These are phyloP conservation scores for Scaptomyza pallida DNA, from an alignment of 1,140 invertebrate species.

Conservation along the genomic window DNA sequence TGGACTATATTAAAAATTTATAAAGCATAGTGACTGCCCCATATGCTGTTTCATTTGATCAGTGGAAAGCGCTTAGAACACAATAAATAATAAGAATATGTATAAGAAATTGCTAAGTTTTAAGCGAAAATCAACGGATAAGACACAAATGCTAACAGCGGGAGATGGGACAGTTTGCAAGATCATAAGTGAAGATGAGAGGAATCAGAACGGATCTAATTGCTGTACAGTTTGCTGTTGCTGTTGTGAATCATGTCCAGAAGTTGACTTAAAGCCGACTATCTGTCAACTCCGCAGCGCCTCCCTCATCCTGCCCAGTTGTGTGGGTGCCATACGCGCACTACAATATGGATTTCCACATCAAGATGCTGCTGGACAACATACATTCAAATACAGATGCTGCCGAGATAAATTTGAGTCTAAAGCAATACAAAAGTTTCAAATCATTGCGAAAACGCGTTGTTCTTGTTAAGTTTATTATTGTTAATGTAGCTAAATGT, in stretches of 20 bases:
- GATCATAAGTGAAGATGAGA: not conserved
- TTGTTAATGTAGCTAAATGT: conserved; percentile 13
- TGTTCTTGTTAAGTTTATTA: conserved; percentile 20
- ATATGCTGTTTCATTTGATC: conserved; percentile 39
- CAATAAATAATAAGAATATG: conserved; percentile 54
- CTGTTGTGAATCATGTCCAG: conserved; percentile 7
- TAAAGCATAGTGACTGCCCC: conserved; percentile 49
- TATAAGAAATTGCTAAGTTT: conserved; percentile 72
- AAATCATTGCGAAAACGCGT: conserved; percentile 12
- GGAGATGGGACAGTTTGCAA: conserved; percentile 2
- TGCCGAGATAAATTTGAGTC: conserved; percentile 13
- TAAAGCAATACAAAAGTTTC: conserved; percentile 10
- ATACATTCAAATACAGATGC: conserved; percentile 19
- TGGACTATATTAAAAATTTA: conserved; percentile 42
- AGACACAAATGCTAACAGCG: conserved; percentile 32
- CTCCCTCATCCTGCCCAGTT: conserved; percentile 62
- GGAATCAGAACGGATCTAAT: not conserved
- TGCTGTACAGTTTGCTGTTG: conserved; percentile 11
- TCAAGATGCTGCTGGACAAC: not conserved
- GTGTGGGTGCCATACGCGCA: conserved; percentile 72
- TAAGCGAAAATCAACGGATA: conserved; percentile 39
- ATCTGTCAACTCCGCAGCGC: conserved; percentile 47
- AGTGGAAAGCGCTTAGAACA: conserved; percentile 42
- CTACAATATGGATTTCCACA: conserved; percentile 42
- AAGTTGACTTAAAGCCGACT: conserved; percentile 7